phyloP scores from a whole-genome alignment of 2,113 vertebrate genomes.

The Poicephalus gulielmi region DNA sequence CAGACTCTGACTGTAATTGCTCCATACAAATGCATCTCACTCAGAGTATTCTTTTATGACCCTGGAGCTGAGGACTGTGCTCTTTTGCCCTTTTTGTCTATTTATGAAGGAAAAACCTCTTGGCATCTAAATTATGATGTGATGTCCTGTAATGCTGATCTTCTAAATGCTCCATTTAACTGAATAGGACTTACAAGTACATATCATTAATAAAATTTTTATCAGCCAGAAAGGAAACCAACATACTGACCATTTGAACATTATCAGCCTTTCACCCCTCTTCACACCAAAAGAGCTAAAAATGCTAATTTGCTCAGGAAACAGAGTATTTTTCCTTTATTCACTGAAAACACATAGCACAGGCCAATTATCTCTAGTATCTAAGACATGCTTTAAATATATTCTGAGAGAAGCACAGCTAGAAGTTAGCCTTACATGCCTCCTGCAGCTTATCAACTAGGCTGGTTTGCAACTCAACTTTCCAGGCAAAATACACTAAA shows the following conservation, averaged over 20 bases:
- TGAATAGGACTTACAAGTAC: not conserved
- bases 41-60: slow-evolving; percentile 37
- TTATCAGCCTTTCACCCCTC: not conserved
- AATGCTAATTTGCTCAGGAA: not conserved
- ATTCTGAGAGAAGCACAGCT: not conserved
- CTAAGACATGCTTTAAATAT: not conserved
- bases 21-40: slow-evolving; percentile 19
- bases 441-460: not conserved
- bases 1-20: slow-evolving; percentile 54
- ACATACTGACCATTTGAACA: not conserved
- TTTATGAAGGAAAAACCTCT: not conserved
- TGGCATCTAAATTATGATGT: not conserved
- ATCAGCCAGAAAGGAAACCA: not conserved
- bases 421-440: not conserved
- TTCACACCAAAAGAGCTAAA: not conserved
- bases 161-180: not conserved
- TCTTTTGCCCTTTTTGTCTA: not conserved
- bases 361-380: not conserved
- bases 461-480: not conserved
- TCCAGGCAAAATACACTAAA: not conserved
- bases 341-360: not conserved
- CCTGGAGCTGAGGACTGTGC: not conserved
- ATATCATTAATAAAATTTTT: not conserved
- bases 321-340: not conserved
- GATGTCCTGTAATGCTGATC: not conserved